Conservation (phyloP, 2,113 vertebrate genomes). For the Felis chaus region DNA sequence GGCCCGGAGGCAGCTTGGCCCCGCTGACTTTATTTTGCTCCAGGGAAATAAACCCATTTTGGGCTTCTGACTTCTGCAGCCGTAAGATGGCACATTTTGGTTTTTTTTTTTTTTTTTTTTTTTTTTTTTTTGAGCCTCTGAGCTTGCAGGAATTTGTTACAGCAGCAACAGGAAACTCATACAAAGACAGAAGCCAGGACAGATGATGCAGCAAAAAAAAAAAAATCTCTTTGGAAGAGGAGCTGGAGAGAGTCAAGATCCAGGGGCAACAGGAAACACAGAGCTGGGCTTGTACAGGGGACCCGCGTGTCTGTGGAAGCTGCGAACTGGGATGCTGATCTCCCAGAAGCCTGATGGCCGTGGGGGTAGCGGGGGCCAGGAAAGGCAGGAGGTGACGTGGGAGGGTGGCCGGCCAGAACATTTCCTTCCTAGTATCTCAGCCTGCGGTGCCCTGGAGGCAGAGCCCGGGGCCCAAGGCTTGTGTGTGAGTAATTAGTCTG, state of each 20-base stretch:
- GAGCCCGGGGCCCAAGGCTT: background rate
- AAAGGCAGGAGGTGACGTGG: no score
- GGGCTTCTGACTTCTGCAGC: background rate
- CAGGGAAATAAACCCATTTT: background rate
- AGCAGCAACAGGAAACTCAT: background rate
- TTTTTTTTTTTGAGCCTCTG: background rate
- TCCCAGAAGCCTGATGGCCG: background rate
- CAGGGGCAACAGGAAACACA: background rate
- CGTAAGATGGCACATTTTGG: background rate
- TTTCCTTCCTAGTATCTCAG: background rate
- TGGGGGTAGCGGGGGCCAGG: accelerated
- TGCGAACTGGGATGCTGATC: no score
- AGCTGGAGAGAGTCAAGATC: background rate
- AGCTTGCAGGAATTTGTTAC: background rate
- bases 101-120: background rate
- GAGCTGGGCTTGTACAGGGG: background rate
- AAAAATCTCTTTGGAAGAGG: background rate
- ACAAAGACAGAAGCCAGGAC: background rate
- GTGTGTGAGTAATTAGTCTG: no score
- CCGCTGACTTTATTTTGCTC: background rate
- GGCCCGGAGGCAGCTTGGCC: background rate
- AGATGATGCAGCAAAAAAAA: background rate
- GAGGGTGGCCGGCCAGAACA: background rate
- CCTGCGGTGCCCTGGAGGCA: background rate
- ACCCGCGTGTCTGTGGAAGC: no score